Evolutionary conservation across 2,797 vertebrate species (phyloP).

Genomic region (Gobionotothen gibberifrons): DNA sequence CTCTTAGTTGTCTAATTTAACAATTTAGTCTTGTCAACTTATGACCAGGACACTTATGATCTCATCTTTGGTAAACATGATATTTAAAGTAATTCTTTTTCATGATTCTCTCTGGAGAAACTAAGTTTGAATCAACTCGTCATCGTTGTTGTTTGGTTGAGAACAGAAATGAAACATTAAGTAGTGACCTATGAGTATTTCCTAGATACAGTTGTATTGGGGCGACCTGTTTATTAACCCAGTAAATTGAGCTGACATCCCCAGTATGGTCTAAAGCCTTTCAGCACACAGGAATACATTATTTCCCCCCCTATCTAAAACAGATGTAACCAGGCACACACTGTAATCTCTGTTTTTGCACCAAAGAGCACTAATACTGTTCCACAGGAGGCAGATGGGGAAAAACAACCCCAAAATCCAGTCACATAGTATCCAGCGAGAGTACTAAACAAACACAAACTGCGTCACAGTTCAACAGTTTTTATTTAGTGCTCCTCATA

Average conservation of each 20-base stretch:
- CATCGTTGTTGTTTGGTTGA: too few species aligned
- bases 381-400: conserved; percentile 50
- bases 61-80: too few species aligned
- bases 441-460: conserved; percentile 37
- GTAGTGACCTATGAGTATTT: not conserved
- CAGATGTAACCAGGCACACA: conserved; percentile 20
- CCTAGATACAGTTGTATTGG: not conserved
- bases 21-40: too few species aligned
- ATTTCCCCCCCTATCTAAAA: not conserved
- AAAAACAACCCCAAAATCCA: conserved; percentile 47
- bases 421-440: conserved; percentile 30
- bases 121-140: too few species aligned
- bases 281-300: conserved; percentile 2
- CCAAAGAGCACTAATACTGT: conserved; percentile 31
- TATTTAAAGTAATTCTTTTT: too few species aligned
- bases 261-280: not conserved
- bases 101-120: too few species aligned
- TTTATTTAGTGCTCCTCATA: conserved; percentile 34
- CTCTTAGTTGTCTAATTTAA: too few species aligned
- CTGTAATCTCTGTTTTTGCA: conserved; percentile 28
- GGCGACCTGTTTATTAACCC: conserved; percentile 12
- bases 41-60: too few species aligned
- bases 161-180: not conserved
- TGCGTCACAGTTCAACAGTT: conserved; percentile 53
- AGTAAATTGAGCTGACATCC: conserved; percentile 1